A percentile compares a stretch with the other conserved stretches of the same genome.
Conservation (phyloP, 1,140 invertebrate species). For the Drosophila subpulchrella region DNA sequence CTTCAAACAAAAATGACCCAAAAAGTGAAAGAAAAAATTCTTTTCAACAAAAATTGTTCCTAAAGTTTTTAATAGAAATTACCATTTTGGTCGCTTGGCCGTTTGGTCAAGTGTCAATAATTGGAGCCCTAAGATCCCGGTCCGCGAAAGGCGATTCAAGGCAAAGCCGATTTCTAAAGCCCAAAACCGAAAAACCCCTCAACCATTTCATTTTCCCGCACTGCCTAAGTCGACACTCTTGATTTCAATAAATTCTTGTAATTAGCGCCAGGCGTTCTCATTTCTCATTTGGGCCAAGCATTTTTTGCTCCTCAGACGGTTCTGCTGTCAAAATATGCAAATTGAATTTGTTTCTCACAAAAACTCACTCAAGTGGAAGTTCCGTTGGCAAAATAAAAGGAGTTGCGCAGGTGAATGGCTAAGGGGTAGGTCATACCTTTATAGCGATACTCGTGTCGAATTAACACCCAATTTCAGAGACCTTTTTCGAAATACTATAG, state of each 20-base stretch:
- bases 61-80: constrained; percentile 82
- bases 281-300: constrained; percentile 57
- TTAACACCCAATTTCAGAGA: constrained; percentile 1
- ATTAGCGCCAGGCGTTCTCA: constrained; percentile 71
- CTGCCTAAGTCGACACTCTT: constrained; percentile 66
- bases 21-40: constrained; percentile 57
- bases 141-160: constrained; percentile 6
- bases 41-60: constrained; percentile 64
- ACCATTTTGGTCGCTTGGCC: constrained; percentile 74
- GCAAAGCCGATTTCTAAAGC: constrained; percentile 57
- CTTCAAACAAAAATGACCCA: constrained; percentile 66
- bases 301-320: constrained; percentile 20
- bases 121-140: constrained; percentile 43
- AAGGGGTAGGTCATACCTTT: neutral
- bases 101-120: constrained; percentile 82
- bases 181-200: neutral
- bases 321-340: constrained; percentile 68
- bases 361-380: constrained; percentile 65
- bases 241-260: constrained; percentile 81
- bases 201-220: constrained; percentile 10
- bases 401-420: constrained; percentile 50
- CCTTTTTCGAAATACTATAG: neutral
- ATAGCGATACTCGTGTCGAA: constrained; percentile 21
- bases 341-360: constrained; percentile 60
- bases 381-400: constrained; percentile 27